A percentile compares a stretch with the other conserved stretches of the same genome.
Evolutionary conservation across 2,888 invertebrate genomes (phyloP).

Genomic region (Pocota personata): DNA sequence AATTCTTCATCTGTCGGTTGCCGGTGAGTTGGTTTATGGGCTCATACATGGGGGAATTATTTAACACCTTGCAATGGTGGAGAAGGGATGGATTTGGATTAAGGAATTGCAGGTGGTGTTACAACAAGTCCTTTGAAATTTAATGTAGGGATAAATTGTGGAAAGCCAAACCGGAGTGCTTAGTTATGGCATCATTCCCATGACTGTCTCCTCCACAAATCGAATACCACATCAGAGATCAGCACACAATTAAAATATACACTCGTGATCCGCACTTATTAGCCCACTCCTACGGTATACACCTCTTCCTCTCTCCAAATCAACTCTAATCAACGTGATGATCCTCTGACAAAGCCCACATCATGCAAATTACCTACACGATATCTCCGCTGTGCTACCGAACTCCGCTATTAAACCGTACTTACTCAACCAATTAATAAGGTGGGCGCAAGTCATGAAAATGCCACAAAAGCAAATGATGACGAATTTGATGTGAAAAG

Average conservation of each 20-base stretch:
- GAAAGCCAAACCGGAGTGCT: no score
- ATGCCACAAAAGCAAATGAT: slow-evolving; percentile 73
- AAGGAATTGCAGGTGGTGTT: not conserved
- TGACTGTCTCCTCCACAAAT: not conserved
- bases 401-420: slow-evolving; percentile 32
- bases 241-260: slow-evolving; percentile 37
- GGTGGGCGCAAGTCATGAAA: slow-evolving; percentile 73
- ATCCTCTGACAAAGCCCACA: slow-evolving; percentile 70
- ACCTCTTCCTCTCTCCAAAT: slow-evolving; percentile 42
- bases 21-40: slow-evolving; percentile 9
- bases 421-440: slow-evolving; percentile 68
- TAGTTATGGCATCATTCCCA: not conserved
- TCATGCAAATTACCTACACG: slow-evolving; percentile 71
- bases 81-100: not conserved
- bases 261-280: not conserved
- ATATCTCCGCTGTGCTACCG: slow-evolving; percentile 47
- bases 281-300: slow-evolving; percentile 27
- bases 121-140: not conserved
- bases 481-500: slow-evolving; percentile 72
- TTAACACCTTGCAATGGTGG: not conserved
- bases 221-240: not conserved
- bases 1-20: slow-evolving; percentile 35
- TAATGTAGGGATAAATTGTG: not conserved
- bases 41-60: not conserved
- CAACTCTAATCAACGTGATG: slow-evolving; percentile 72